phyloP scores from a whole-genome alignment of 2,888 invertebrate species.

The Polydrusus cervinus region DNA sequence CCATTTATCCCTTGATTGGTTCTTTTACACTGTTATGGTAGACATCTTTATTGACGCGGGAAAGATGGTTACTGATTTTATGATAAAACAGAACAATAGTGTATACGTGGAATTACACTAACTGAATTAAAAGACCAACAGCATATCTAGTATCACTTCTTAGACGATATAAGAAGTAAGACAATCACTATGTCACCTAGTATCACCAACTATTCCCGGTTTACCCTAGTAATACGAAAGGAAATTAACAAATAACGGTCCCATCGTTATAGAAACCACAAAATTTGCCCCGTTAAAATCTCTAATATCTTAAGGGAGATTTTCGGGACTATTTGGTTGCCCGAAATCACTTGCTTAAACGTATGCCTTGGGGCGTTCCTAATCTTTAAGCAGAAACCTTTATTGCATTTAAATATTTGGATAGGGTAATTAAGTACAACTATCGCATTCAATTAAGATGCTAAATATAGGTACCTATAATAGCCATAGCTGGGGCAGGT shows the following conservation, averaged over 20 bases:
- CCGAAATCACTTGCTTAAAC: constrained; percentile 25
- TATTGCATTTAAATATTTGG: constrained; percentile 27
- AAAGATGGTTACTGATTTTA: too few relatives aligned
- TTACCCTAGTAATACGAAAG: not conserved
- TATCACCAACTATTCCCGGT: too few relatives aligned
- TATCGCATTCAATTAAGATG: not conserved
- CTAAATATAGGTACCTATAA: not conserved
- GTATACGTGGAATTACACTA: too few relatives aligned
- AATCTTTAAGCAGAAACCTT: constrained; percentile 14
- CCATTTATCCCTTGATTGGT: too few relatives aligned
- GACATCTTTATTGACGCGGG: too few relatives aligned
- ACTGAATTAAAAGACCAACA: too few relatives aligned
- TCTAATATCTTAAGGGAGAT: constrained; percentile 15
- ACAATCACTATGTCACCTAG: too few relatives aligned
- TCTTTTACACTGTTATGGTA: too few relatives aligned
- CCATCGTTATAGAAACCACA: constrained; percentile 1
- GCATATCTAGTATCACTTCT: too few relatives aligned
- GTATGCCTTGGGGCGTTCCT: constrained; percentile 1
- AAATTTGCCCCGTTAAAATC: not conserved
- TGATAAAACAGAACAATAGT: too few relatives aligned
- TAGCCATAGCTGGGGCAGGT: not conserved
- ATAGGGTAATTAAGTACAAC: constrained; percentile 13
- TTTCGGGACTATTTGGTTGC: constrained; percentile 15
- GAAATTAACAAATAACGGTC: not conserved
- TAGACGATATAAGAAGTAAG: too few relatives aligned